A percentile compares a stretch with the other conserved stretches of the same genome.
These are phyloP conservation scores for Slavum lentiscoides DNA, from an alignment of 2,888 invertebrate species.

Conservation along the genomic window DNA sequence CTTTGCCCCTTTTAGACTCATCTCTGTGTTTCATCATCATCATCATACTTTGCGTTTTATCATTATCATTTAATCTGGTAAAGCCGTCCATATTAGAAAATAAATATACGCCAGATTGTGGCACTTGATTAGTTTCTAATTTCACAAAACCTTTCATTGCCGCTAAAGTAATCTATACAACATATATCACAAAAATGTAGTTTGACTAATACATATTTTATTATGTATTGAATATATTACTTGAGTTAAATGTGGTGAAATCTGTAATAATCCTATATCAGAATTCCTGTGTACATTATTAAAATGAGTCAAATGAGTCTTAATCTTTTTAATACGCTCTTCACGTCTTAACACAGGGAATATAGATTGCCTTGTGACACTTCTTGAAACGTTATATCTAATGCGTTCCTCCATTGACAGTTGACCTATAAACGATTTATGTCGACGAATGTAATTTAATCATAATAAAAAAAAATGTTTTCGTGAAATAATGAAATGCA, in stretches of 20 bases:
- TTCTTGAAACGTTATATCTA: slow-evolving; percentile 42
- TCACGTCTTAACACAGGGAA: slow-evolving; percentile 38
- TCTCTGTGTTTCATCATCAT: slow-evolving; percentile 47
- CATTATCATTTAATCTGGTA: slow-evolving; percentile 31
- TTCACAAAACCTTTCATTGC: slow-evolving; percentile 40
- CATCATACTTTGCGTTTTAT: slow-evolving; percentile 49
- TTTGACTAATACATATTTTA: slow-evolving; percentile 56
- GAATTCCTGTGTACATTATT: slow-evolving; percentile 18
- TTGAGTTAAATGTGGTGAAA: slow-evolving; percentile 47
- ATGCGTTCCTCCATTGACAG: slow-evolving; percentile 47
- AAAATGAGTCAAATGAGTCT: slow-evolving; percentile 30
- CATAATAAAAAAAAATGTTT: background rate
- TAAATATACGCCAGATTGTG: slow-evolving; percentile 39
- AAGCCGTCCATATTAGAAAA: slow-evolving; percentile 36
- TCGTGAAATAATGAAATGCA: background rate
- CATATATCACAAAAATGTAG: background rate
- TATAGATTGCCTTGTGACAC: slow-evolving; percentile 25
- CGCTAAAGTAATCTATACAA: slow-evolving; percentile 40
- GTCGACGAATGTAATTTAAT: background rate
- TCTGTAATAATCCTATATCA: slow-evolving; percentile 35
- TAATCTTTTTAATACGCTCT: slow-evolving; percentile 42
- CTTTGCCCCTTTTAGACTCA: slow-evolving; percentile 41
- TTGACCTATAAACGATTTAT: slow-evolving; percentile 3
- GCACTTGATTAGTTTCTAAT: slow-evolving; percentile 51
- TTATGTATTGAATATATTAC: slow-evolving; percentile 16